Conservation (phyloP, 2,797 vertebrate genomes). For the Hybognathus amarus region DNA sequence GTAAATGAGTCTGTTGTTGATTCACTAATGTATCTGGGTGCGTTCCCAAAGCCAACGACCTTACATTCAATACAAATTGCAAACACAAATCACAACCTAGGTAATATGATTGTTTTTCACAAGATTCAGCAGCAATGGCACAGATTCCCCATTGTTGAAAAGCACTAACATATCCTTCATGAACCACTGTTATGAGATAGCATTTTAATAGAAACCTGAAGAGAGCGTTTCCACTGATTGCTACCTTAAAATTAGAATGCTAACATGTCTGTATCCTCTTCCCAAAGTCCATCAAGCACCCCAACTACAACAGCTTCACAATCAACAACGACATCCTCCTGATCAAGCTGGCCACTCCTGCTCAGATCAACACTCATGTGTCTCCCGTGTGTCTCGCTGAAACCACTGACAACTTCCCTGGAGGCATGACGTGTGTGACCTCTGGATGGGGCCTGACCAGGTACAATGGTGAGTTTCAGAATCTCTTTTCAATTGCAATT, state of each 20-base stretch:
- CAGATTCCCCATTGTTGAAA: neutral
- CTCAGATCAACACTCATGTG: constrained; percentile 64
- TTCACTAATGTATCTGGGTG: neutral
- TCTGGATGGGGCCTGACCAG: constrained; percentile 78
- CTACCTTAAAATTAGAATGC: neutral
- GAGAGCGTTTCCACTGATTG: neutral
- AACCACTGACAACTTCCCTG: constrained; percentile 67
- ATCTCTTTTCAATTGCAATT: neutral
- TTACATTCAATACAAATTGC: neutral
- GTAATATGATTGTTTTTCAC: neutral
- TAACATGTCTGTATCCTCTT: neutral
- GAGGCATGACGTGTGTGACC: constrained; percentile 75
- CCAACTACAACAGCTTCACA: constrained; percentile 75
- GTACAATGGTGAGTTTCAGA: constrained; percentile 67
- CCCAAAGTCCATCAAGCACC: constrained; percentile 83
- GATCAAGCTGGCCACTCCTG: constrained; percentile 80
- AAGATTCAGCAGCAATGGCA: neutral
- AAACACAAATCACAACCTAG: neutral
- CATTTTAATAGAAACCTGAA: neutral
- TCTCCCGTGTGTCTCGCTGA: constrained; percentile 79
- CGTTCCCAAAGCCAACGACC: neutral
- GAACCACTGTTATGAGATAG: neutral
- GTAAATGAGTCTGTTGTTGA: neutral
- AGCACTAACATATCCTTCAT: neutral
- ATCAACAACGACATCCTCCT: constrained; percentile 83